These are phyloP conservation scores for Stramonita haemastoma DNA, from an alignment of 2,888 invertebrate genomes.

Conservation along the genomic window DNA sequence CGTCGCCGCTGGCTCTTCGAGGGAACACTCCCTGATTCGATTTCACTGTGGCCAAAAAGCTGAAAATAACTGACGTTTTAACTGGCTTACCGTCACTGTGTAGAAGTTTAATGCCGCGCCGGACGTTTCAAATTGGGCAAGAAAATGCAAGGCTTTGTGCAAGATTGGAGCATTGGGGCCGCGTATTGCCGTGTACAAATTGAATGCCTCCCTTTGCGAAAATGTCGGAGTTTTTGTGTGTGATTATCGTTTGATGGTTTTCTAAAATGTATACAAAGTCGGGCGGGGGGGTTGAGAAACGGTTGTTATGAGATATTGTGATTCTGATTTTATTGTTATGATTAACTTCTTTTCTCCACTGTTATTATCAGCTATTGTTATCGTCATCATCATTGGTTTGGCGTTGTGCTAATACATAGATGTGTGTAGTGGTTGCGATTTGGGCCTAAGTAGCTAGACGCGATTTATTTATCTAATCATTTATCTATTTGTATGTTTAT, in stretches of 20 bases:
- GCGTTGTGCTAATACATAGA: too few species aligned
- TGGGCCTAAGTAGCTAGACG: too few species aligned
- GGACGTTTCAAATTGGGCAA: background rate
- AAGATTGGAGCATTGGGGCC: background rate
- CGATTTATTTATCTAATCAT: too few species aligned
- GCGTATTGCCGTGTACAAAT: background rate
- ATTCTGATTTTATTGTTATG: background rate
- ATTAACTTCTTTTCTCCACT: too few species aligned
- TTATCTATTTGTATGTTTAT: too few species aligned
- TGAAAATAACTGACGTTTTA: constrained; percentile 7
- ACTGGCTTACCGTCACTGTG: constrained; percentile 13
- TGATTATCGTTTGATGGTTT: background rate
- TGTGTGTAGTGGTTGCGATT: too few species aligned
- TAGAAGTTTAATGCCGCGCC: background rate
- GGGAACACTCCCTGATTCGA: background rate
- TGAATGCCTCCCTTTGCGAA: background rate
- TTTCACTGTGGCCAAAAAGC: background rate
- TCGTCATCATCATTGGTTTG: too few species aligned
- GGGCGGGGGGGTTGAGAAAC: background rate
- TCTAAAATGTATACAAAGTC: background rate
- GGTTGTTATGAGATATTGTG: background rate
- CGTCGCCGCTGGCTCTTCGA: background rate
- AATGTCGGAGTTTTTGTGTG: background rate
- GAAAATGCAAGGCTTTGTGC: constrained; percentile 1
- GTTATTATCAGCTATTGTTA: too few species aligned